Evolutionary conservation across 2,113 vertebrate genomes (phyloP), one percentile per base, ranked within the genome.

Genomic region (Hyperopisus bebe): DNA sequence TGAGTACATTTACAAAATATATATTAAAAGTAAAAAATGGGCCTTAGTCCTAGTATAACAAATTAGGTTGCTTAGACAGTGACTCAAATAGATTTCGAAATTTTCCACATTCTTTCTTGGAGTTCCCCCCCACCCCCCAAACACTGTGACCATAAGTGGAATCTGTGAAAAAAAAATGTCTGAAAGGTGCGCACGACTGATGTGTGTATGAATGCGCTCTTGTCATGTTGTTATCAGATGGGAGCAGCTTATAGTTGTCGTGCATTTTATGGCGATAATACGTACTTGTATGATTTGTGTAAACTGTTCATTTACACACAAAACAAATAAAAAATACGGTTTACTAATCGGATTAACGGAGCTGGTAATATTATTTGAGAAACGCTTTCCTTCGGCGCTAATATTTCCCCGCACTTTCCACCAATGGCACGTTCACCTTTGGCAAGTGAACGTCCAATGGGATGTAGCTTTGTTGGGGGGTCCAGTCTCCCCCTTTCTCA

Each of bases 351-450:
- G 21, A 87, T 87, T 87, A 53, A 53, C 17, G 17, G 48, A 53
- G 27, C 17, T 53, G 31, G 9, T 17, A 53, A 19, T 53, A 53
- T 50, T 19, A 27, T 53, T 39, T 27, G 47, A 87, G 50, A 17
- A 53, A 27, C n/a, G 47, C 83, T 48, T 86, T 48, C 31, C 24
- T 87, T 53, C 85, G 47, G 85, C 85, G 85, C 85, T 53, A 51
- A 86, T 87, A 35, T 88, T 85, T 90, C 44, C 58, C 53, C 90
- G 19, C 55, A 55, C 50, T 53, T 50, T 51, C 62, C 0, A n/a
- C 94, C 94, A 95, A 95, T 95, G 4, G 92, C 8, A 39, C 62
- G 35, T 47, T 70, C 0, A 2, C 3, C 88, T 92, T 17, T 31
- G 86, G 46, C 21, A 21, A 6, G 21, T 83, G 0, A 0, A 1